Evolutionary conservation across 2,113 vertebrate genomes (phyloP).

Genomic region (Todiramphus chloris): DNA sequence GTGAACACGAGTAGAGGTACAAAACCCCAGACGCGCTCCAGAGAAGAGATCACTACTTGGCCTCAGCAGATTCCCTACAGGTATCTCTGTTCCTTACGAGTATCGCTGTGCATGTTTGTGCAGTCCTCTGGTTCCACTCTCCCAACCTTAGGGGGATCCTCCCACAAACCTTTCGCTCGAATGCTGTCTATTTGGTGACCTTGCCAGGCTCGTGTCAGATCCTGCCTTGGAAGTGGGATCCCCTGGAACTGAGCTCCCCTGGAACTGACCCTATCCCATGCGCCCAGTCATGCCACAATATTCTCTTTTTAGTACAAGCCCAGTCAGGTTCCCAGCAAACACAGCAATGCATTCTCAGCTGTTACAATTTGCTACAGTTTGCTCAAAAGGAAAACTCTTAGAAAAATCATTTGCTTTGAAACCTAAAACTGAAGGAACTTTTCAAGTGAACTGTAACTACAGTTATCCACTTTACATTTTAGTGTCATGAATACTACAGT

Average conservation of each 20-base stretch:
- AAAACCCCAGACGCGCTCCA: neutral
- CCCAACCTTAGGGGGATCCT: neutral
- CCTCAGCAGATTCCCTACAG: neutral
- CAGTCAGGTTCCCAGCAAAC: neutral
- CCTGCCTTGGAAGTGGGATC: neutral
- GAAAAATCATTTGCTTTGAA: neutral
- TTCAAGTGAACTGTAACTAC: neutral
- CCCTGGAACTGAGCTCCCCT: neutral
- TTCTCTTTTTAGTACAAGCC: neutral
- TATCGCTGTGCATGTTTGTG: accelerated
- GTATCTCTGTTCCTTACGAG: neutral
- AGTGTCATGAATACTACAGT: neutral
- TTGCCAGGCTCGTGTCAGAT: neutral
- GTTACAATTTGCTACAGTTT: neutral
- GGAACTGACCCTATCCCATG: neutral
- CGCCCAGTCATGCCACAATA: neutral
- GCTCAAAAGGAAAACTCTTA: neutral
- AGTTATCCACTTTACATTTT: neutral
- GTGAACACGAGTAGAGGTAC: neutral
- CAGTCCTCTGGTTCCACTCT: neutral
- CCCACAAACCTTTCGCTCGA: neutral
- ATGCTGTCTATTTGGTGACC: neutral
- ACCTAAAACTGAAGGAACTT: neutral
- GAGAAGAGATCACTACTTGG: neutral
- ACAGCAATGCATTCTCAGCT: neutral